Evolutionary conservation across 2,113 vertebrate species (phyloP), one percentile per base, ranked within the genome.

Genomic region (Neofelis nebulosa): DNA sequence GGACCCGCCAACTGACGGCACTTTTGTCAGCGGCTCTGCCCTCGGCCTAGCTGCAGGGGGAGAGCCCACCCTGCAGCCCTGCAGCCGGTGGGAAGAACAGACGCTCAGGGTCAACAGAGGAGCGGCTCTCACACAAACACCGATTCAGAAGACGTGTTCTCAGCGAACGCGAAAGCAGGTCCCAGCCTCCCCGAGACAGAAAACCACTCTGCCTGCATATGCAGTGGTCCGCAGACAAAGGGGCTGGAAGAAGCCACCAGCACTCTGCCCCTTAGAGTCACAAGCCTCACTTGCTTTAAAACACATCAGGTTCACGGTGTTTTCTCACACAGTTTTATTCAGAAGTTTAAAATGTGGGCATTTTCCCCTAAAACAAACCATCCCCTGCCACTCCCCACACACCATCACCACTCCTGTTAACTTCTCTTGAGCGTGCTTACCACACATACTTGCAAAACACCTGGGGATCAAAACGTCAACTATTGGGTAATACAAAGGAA

Each of bases 401-500:
- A 89, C 2, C 50, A 69, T 19, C 86, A 55, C 81, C 41, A 89
- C 27, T 55, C 63, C 57, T 13, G 29, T 61, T 1, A 69, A 48
- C 27, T n/a, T 55, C 92, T 92, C 92, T n/a, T 2, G 0, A 27
- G 33, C 10, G 3, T 23, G 68, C 91, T 52, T 52, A 94, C 91
- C 83, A 74, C 69, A 95, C 68, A 86, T 8, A 2, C 16, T 57
- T 48, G 97, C 97, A 98, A 96, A 90, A 92, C 98, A 98, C 97
- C 84, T 7, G 5, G 0, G 48, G 36, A n/a, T 69, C 95, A 93
- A 92, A 52, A 95, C 95, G 95, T 11, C 92, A 95, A 91, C 94
- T 98, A 97, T 87, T 89, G 91, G 95, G 95, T 97, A 98, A 97
- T 97, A 97, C 98, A 98, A 96, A 97, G 21, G 97, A 96, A 80